Percentiles rank a stretch among this genome's conserved stretches.
Evolutionary conservation across 2,113 vertebrate species (phyloP).

Genomic region (Hypomesus transpacificus): DNA sequence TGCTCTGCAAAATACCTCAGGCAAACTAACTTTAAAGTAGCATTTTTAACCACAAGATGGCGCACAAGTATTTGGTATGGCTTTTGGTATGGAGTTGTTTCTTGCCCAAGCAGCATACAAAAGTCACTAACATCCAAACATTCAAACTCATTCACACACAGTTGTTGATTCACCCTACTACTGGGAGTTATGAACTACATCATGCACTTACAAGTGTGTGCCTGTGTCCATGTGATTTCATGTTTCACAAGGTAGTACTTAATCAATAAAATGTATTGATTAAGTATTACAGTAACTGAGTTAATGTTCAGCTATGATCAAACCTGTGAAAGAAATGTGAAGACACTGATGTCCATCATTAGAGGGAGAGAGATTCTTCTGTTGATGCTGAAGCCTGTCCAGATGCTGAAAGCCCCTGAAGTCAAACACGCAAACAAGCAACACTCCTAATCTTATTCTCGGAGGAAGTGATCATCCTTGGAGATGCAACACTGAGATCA

Average conservation of each 20-base stretch:
- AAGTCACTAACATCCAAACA: background rate
- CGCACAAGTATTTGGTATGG: conserved; percentile 30
- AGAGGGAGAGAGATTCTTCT: conserved; percentile 44
- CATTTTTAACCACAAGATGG: conserved; percentile 49
- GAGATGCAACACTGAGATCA: background rate
- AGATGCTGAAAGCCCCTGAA: background rate
- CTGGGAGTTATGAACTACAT: too few relatives aligned
- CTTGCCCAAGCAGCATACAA: background rate
- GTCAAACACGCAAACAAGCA: background rate
- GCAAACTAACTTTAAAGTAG: background rate
- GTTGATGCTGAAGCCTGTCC: background rate
- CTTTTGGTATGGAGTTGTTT: background rate
- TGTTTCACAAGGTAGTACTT: too few relatives aligned
- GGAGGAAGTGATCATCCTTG: background rate
- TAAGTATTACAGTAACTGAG: background rate
- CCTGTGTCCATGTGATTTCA: too few relatives aligned
- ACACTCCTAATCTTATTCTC: background rate
- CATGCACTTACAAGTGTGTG: too few relatives aligned
- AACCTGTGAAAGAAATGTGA: background rate
- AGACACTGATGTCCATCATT: too few relatives aligned
- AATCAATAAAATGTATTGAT: too few relatives aligned
- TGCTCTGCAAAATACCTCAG: background rate
- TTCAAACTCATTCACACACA: background rate
- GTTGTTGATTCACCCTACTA: background rate
- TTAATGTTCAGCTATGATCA: background rate